A percentile compares a stretch with the other conserved stretches of the same genome.
Conservation (phyloP, 2,113 vertebrate genomes). For the Ceyx melanurus region DNA sequence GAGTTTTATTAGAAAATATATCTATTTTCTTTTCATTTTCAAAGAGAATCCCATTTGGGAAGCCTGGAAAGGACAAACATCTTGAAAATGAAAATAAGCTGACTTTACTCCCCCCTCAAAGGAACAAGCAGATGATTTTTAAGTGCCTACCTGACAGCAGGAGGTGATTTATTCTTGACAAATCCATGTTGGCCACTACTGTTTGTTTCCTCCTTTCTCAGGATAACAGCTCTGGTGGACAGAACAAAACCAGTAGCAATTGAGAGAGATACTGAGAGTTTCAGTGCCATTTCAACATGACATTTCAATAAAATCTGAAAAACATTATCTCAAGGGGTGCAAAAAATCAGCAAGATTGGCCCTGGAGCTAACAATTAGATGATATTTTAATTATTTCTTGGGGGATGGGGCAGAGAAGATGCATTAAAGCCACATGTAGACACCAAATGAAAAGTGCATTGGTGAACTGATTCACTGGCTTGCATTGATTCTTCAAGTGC, state of each 20-base stretch:
- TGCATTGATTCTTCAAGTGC: neutral
- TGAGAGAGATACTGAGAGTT: fast-evolving
- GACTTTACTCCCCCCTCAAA: neutral
- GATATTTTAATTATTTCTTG: neutral
- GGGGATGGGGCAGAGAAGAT: neutral
- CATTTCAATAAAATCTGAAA: neutral
- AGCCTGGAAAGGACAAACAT: neutral
- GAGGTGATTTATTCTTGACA: neutral
- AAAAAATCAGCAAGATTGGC: neutral
- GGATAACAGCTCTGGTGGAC: neutral
- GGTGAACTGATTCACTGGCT: neutral
- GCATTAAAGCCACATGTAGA: neutral
- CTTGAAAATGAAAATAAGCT: neutral
- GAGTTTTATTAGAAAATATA: neutral
- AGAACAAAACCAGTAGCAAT: neutral
- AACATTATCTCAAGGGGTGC: neutral
- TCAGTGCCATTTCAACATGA: neutral
- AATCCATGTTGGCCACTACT: neutral
- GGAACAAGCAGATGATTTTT: neutral
- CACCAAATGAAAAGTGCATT: neutral
- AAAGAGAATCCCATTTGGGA: neutral
- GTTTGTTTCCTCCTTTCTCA: neutral
- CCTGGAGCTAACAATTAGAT: neutral
- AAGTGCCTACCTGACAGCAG: neutral
- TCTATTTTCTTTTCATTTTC: neutral